Conservation (phyloP, 35 echinoderm and acorn worm species). For the Ophioderma brevispina region DNA sequence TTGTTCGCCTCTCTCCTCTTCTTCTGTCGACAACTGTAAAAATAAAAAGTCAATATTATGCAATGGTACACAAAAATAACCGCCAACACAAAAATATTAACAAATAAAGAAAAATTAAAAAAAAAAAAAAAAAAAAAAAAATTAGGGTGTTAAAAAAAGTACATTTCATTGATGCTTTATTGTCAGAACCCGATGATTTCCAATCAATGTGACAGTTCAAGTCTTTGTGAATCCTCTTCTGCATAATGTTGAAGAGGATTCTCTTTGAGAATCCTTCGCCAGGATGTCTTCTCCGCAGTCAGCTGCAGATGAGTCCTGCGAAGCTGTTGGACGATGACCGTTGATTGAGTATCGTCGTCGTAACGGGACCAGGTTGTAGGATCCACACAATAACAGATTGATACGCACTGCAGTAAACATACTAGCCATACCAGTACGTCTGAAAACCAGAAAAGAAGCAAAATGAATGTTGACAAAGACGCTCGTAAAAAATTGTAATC, state of each 20-base stretch:
- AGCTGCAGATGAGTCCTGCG: background rate
- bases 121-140: too few relatives aligned
- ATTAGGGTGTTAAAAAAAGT: too few relatives aligned
- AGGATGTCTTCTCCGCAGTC: slow-evolving; percentile 3
- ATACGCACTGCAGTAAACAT: background rate
- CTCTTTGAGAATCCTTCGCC: background rate
- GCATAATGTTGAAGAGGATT: slow-evolving; percentile 7
- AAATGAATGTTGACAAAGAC: too few relatives aligned
- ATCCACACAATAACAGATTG: background rate
- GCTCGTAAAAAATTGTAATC: too few relatives aligned
- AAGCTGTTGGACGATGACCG: background rate
- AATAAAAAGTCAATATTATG: too few relatives aligned
- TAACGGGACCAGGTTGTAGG: background rate
- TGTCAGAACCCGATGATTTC: slow-evolving; percentile 6
- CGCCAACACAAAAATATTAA: too few relatives aligned
- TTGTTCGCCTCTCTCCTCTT: slow-evolving; percentile 59
- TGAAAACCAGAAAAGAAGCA: too few relatives aligned
- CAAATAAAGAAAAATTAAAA: too few relatives aligned
- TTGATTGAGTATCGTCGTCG: background rate
- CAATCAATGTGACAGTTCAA: background rate
- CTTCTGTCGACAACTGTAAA: slow-evolving; percentile 73
- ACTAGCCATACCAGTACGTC: background rate
- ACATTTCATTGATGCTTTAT: too few relatives aligned
- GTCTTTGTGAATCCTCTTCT: slow-evolving; percentile 7
- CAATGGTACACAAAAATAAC: too few relatives aligned